Base-by-base conservation (phyloP, 2,113 vertebrate genomes). In the Tupaia tana region DNA sequence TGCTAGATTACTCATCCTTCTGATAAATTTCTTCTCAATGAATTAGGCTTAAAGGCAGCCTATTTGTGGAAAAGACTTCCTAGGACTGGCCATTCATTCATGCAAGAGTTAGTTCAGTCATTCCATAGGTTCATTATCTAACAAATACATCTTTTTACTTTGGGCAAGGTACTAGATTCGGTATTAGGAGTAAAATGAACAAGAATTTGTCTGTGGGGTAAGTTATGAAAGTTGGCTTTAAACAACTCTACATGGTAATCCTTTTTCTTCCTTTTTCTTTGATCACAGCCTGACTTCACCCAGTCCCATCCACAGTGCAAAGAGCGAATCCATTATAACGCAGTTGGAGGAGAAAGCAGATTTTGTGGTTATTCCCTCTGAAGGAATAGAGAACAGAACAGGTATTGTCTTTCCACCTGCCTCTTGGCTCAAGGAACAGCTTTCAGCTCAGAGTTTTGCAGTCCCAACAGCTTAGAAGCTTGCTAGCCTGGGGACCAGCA, bases 261-360 rank as follows among this genome's bases (percentile, higher is more conserved):
- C 9, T 90, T 96, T 95, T 86, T 97, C 56, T 94, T 97, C 43
- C 58, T 88, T 95, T 93, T 93, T 90, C 64, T 96, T 94, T 3
- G 27, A 29, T 89, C 94, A 86, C 97, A 99, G 99, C 96, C 98
- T 99, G 86, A 98, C 99, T 75, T 99, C 99, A 0, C 96, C 98
- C 92, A 99, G 99, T 96, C 99, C 99, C 3, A 94, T 98, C 27
- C 98, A 99, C 73, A 99, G 98, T 63, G 98, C 98, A 2, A 99
- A 99, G 98, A 98, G 98, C 0, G 99, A 99, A 86, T 98, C 98
- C 74, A 96, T 97, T 20, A 97, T 97, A 91, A 98, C 98, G 93
- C 98, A 98, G 27, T 98, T 98, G 0, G 99, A 99, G 94, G 99
- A 99, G 80, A 98, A 98, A 97, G 98, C 96, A 19, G 98, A 97